A percentile compares a stretch with the other conserved stretches of the same genome.
phyloP scores from a whole-genome alignment of 37 sponge, comb jelly and placozoan genomes.

The Crambe crambe region DNA sequence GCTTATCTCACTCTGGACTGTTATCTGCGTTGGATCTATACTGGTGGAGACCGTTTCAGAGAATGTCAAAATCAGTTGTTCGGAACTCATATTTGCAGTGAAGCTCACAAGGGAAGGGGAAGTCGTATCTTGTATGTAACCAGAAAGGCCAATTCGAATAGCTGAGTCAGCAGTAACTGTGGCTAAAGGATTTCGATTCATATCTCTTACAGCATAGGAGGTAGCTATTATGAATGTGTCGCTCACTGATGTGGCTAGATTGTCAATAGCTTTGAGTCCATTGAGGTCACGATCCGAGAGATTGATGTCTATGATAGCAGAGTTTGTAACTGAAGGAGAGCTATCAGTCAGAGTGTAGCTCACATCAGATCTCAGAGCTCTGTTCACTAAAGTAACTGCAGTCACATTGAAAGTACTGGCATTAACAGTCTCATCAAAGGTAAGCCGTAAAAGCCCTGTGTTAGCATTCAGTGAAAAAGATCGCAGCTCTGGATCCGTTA shows the following conservation, averaged over 20 bases:
- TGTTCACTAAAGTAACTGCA: slow-evolving; percentile 58
- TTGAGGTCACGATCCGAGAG: slow-evolving; percentile 64
- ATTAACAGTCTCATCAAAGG: slow-evolving; percentile 77
- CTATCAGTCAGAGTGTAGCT: slow-evolving; percentile 36
- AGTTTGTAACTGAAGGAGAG: slow-evolving; percentile 29
- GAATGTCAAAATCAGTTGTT: slow-evolving; percentile 62
- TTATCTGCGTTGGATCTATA: slow-evolving; percentile 65
- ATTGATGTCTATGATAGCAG: slow-evolving; percentile 47
- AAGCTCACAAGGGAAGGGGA: slow-evolving; percentile 47
- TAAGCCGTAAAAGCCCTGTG: slow-evolving; percentile 48
- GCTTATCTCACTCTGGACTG: slow-evolving; percentile 51
- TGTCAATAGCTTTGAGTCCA: slow-evolving; percentile 55
- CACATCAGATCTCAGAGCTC: slow-evolving; percentile 1
- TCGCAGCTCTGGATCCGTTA: slow-evolving; percentile 40
- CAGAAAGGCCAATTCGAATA: slow-evolving; percentile 24
- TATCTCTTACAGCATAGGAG: slow-evolving; percentile 44
- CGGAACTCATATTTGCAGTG: slow-evolving; percentile 60
- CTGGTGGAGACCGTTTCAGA: slow-evolving; percentile 70
- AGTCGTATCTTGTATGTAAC: slow-evolving; percentile 55
- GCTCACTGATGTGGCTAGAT: slow-evolving; percentile 49
- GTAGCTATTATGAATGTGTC: slow-evolving; percentile 61
- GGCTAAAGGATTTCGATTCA: slow-evolving; percentile 37
- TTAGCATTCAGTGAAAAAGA: slow-evolving; percentile 73
- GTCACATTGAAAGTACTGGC: slow-evolving; percentile 52
- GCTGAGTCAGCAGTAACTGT: slow-evolving; percentile 46